Evolutionary conservation across 2,797 vertebrate genomes (phyloP), one percentile per base, ranked within the genome.

Genomic region (Sparidentex hasta): DNA sequence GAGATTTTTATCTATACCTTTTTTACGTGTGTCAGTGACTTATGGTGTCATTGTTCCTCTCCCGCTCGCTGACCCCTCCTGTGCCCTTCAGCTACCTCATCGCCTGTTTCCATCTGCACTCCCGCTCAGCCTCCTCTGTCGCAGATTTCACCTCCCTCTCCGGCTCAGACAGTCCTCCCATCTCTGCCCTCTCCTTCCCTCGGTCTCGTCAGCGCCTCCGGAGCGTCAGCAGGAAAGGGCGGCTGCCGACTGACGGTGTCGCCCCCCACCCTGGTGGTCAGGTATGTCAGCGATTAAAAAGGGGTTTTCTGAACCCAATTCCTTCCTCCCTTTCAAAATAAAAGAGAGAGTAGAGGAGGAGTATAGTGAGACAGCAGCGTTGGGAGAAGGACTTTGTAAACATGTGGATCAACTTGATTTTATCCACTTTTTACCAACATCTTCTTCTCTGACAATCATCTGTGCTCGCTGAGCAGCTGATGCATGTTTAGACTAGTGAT

Each of bases 261-360:
- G 0, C 91, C 94, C 14, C 66, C 90, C 25, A 14, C 41, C 7
- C 59, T 93, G 80, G 91, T 93, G 59, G 90, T 94, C 88, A 92
- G 91, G 93, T 93, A 88, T 13, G 87, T 59, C 1, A 29, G 41
- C 23, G 61, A 56, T 55, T 48, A 29, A 65, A 43, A 33, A 33
- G 33, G 33, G 25, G 7, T 18, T 56, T 7, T 44, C 47, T 56
- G 4, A 64, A 11, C 38, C 12, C 23, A 8, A 46, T 33, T 41
- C 20, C 20, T 7, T 33, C 33, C 33, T 33, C 7, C 33, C 33
- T 33, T 11, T 64, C 3, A 21, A 44, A 46, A 33, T 14, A 55
- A 54, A 18, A 57, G 0, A 33, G 17, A 59, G 21, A 13, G 2
- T 0, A 25, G 16, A 11, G 4, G 18, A 43, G 48, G 18, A 33